Conservation (phyloP, 2,888 invertebrate species). For the Silvanus unidentatus region DNA sequence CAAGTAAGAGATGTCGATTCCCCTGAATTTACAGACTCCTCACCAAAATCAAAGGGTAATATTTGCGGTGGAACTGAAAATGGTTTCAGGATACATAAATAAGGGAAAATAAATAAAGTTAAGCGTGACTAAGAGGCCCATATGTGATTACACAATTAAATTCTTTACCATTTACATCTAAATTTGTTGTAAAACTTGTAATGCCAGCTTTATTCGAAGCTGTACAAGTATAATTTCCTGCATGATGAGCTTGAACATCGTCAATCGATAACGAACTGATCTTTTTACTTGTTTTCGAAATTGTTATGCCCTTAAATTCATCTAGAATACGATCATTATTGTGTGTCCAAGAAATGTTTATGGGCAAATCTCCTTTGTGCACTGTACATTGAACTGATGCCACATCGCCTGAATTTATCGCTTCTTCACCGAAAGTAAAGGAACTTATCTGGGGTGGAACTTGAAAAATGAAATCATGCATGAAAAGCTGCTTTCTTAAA, state of each 20-base stretch:
- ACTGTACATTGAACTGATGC: conserved; percentile 62
- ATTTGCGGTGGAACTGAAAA: conserved; percentile 49
- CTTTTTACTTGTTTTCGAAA: conserved; percentile 45
- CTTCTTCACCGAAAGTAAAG: conserved; percentile 49
- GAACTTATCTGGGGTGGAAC: conserved; percentile 38
- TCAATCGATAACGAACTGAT: conserved; percentile 64
- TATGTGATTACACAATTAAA: not conserved
- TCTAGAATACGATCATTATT: conserved; percentile 51
- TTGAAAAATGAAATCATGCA: conserved; percentile 22
- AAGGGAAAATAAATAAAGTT: conserved; percentile 2
- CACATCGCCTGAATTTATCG: conserved; percentile 62
- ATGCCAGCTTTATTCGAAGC: conserved; percentile 68
- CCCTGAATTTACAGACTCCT: conserved; percentile 58
- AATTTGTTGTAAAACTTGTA: conserved; percentile 59
- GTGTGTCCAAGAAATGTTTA: conserved; percentile 65
- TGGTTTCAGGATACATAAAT: not conserved
- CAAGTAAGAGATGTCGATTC: conserved; percentile 65
- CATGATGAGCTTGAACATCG: conserved; percentile 62
- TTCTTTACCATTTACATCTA: conserved; percentile 66
- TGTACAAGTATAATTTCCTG: conserved; percentile 70
- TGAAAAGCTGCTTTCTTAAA: conserved; percentile 39
- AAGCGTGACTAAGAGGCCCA: not conserved
- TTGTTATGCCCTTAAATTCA: conserved; percentile 23
- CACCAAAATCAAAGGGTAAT: conserved; percentile 53
- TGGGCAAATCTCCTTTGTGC: conserved; percentile 66